Conservation (phyloP, 2,797 vertebrate genomes). For the Argentina silus region DNA sequence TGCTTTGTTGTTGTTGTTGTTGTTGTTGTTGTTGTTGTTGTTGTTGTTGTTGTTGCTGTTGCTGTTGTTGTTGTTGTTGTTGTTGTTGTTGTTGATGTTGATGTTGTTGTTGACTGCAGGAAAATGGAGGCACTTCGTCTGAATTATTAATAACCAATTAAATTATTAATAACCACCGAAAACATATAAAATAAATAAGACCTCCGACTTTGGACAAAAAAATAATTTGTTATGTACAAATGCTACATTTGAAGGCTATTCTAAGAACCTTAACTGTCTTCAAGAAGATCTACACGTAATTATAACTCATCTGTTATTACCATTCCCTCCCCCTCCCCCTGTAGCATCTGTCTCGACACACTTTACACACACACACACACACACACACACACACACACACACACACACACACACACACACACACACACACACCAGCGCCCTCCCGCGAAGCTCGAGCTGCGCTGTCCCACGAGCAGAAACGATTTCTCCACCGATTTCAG, state of each 20-base stretch:
- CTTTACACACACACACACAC: not conserved
- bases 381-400: not conserved
- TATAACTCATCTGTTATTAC: slow-evolving; percentile 21
- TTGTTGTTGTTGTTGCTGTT: not conserved
- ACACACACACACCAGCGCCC: slow-evolving; percentile 23
- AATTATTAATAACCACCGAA: slow-evolving; percentile 29
- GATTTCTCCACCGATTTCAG: slow-evolving; percentile 56
- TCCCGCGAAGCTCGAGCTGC: slow-evolving; percentile 36
- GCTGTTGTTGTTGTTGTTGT: not conserved
- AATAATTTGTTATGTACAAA: not conserved
- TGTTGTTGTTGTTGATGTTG: not conserved
- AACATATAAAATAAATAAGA: not conserved
- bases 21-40: not conserved
- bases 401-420: not conserved
- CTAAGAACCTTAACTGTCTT: not conserved
- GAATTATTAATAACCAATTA: slow-evolving; percentile 46
- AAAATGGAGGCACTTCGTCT: slow-evolving; percentile 24
- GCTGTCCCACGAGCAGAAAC: slow-evolving; percentile 62
- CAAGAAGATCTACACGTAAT: not conserved
- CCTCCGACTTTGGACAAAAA: not conserved
- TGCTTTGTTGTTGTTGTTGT: not conserved
- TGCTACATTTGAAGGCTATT: not conserved
- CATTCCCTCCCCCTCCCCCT: not conserved
- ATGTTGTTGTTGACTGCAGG: not conserved
- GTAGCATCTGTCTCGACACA: slow-evolving; percentile 7